Evolutionary conservation across 2,113 vertebrate genomes (phyloP), one percentile per base, ranked within the genome.

Genomic region (Casuarius casuarius): DNA sequence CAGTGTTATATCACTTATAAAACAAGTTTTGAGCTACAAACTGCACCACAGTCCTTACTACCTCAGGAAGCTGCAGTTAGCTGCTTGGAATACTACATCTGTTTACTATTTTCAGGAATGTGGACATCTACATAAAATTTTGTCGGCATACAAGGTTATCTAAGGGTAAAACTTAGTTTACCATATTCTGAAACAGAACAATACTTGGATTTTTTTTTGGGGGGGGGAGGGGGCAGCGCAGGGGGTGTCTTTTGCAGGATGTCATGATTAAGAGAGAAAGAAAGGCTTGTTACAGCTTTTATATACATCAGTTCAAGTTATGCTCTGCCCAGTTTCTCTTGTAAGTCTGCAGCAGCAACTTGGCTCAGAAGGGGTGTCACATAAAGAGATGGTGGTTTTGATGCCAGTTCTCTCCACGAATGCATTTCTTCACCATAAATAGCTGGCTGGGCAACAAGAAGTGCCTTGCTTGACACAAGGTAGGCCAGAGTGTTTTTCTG

Each of bases 151-250:
- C 23, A 70, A 81, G 76, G 77, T 93, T 96, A 95, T 90, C 76
- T 86, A 94, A 86, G 76, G 83, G 87, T 89, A 94, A 79, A 91
- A 90, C 14, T 83, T 83, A 75, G 51, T 81, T 94, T 87, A 91
- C 73, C n/a, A 52, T 79, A 49, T 70, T 49, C 44, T 84, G 58
- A 87, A 85, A 77, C 44, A 76, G 52, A 85, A 85, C 26, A 76
- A 38, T 63, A 75, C 4, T 2, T 40, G 28, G 38, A 38, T 6
- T 38, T 38, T 68, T 77, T 68, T 72, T 29, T 46, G 33, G 20
- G 6, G n/a, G 3, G 63, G 49, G 7, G 52, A 8, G 38, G 38
- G 38, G 38, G 38, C 38, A 38, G 38, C 8, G 38, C 38, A 38
- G 38, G 6, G 21, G 52, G 28, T 63, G 42, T 58, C 29, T 33